Conservation (phyloP, 1,140 invertebrate species). For the Papilio polyxenes region DNA sequence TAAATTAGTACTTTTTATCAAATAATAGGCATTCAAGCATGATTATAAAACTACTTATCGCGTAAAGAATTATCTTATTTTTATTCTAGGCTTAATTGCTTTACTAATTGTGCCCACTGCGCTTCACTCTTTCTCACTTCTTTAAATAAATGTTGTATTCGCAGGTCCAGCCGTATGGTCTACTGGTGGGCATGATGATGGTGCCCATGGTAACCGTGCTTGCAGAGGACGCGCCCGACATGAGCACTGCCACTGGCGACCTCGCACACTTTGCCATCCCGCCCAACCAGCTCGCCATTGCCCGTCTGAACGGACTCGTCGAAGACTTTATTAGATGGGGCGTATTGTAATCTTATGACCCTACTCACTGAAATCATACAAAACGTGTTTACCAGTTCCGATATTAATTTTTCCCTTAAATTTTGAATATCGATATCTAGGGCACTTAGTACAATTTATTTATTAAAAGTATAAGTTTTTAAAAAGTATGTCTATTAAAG, state of each 20-base stretch:
- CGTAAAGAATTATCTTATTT: no score
- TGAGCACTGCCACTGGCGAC: conserved; percentile 43
- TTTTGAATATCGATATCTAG: no score
- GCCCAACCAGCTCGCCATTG: conserved; percentile 47
- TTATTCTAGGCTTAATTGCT: no score
- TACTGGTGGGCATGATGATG: conserved; percentile 47
- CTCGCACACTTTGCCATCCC: conserved; percentile 46
- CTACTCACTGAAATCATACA: not conserved
- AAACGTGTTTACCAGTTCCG: no score
- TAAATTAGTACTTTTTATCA: no score
- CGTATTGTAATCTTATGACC: conserved; percentile 39
- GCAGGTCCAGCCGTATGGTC: conserved; percentile 55
- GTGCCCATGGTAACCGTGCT: conserved; percentile 55
- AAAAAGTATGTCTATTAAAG: no score
- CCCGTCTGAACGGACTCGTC: conserved; percentile 54
- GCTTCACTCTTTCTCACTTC: no score
- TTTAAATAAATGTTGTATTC: conserved; percentile 38
- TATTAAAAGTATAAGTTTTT: no score
- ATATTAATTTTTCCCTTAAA: no score
- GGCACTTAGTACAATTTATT: no score
- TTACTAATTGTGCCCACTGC: no score
- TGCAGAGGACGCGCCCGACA: conserved; percentile 45
- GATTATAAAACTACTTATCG: not conserved
- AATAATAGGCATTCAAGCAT: not conserved
- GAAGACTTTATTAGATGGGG: conserved; percentile 53